Evolutionary conservation across 2,113 vertebrate species (phyloP).

Genomic region (Actenoides hombroni): DNA sequence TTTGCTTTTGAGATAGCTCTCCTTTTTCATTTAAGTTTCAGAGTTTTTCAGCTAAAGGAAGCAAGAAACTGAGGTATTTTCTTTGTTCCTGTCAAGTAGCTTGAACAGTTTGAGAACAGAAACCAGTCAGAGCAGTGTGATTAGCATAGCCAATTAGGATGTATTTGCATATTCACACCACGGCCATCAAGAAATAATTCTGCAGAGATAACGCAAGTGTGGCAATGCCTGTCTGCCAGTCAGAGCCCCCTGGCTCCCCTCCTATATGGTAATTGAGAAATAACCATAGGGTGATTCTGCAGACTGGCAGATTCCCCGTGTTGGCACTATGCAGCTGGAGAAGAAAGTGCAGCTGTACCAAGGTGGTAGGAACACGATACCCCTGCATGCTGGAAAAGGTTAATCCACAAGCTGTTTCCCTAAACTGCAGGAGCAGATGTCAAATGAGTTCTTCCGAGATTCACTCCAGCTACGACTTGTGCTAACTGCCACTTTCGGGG

Average conservation of each 20-base stretch:
- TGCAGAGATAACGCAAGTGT: constrained; percentile 4
- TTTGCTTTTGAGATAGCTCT: constrained; percentile 41
- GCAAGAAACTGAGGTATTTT: constrained; percentile 41
- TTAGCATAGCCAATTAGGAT: constrained; percentile 51
- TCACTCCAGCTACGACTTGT: neutral
- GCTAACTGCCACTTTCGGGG: neutral
- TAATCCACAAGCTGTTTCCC: neutral
- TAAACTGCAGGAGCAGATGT: neutral
- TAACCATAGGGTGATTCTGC: neutral
- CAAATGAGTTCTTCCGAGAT: neutral
- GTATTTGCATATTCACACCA: constrained; percentile 64
- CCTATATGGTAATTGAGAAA: neutral
- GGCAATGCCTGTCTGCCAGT: constrained; percentile 22
- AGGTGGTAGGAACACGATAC: neutral
- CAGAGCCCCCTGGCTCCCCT: neutral
- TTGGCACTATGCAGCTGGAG: neutral
- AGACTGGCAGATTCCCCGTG: neutral
- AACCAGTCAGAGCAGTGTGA: constrained; percentile 46
- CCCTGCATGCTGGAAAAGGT: neutral
- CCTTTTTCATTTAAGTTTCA: constrained; percentile 42
- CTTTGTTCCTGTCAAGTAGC: constrained; percentile 66
- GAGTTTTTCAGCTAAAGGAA: constrained; percentile 32
- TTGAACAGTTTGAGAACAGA: constrained; percentile 34
- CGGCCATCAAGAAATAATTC: constrained; percentile 33
- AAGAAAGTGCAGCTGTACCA: neutral